Evolutionary conservation across 1,140 invertebrate genomes (phyloP).

Genomic region (Aphis gossypii): DNA sequence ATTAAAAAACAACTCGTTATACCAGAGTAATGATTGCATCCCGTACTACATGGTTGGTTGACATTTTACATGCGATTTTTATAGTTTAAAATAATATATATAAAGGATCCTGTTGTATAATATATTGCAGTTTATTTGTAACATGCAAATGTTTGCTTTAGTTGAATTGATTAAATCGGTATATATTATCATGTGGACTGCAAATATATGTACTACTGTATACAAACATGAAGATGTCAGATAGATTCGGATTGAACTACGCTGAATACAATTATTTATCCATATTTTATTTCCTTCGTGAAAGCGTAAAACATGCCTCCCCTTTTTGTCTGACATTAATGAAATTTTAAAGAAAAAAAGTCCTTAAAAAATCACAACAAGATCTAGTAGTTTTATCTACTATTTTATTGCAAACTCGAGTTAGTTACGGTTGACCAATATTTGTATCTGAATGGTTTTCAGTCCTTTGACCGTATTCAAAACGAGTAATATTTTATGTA

Average conservation of each 20-base stretch:
- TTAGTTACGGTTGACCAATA: conserved; percentile 24
- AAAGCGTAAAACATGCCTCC: not conserved
- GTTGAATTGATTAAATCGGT: not conserved
- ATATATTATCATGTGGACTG: not conserved
- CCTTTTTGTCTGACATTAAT: not conserved
- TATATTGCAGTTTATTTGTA: conserved; percentile 3
- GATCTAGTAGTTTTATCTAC: conserved; percentile 12
- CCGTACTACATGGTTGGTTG: not conserved
- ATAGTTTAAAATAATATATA: not conserved
- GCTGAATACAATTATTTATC: not conserved
- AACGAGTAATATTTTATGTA: conserved; percentile 15
- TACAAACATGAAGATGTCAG: not conserved
- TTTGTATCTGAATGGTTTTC: conserved; percentile 24
- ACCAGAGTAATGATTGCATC: conserved; percentile 16
- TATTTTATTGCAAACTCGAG: not conserved
- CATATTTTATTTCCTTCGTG: not conserved
- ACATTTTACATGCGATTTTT: conserved; percentile 30
- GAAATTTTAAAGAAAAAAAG: not conserved
- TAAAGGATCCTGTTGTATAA: not conserved
- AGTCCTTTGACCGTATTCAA: conserved; percentile 27
- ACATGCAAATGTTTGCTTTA: conserved; percentile 10
- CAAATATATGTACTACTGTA: not conserved
- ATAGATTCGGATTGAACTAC: not conserved
- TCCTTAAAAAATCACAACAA: not conserved
- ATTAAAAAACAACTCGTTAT: conserved; percentile 10